Evolutionary conservation across 1,140 invertebrate genomes (phyloP), one percentile per base, ranked within the genome.

Genomic region (Chionoecetes opilio): DNA sequence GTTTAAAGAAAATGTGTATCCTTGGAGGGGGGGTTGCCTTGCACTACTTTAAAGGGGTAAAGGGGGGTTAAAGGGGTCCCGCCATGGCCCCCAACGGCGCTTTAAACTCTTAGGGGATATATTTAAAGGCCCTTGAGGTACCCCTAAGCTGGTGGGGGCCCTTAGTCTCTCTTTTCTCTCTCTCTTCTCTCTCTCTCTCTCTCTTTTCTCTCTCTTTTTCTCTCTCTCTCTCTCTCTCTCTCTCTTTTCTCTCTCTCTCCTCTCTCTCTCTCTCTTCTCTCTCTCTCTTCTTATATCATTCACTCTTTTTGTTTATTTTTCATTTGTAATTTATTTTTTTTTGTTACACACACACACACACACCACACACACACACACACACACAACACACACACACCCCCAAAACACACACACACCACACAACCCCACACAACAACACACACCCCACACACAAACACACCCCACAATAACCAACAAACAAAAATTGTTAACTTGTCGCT

Each of bases 321-420:
- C 26, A 21, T 63, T 6, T 63, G 26, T 63, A 9, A 9, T 63
- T 63, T 63, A 3, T 63, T 21, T 63, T 63, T 63, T 21, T 21
- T 21, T 63, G 5, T 3, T 9, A 75, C 53, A 21, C 9, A 75
- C 53, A 75, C 9, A 75, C 21, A 75, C 53, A 75, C 53, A 75
- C 53, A 75, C 85, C 85, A 87, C 17, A 87, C 17, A 87, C 85
- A 87, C 85, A 38, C 85, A 86, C 85, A 86, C 29, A 86, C 85
- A 86, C 32, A 86, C 85, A 38, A 87, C 34, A 21, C 29, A 87
- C 31, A 38, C 31, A 87, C 37, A 21, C 34, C 31, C 21, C 31
- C 85, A 46, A n/a, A n/a, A 87, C 31, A 38, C 31, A 87, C 37
- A 21, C 34, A 87, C 21, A 87, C 85, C 17, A 2, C n/a, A 37